Evolutionary conservation across 1,140 invertebrate genomes (phyloP).

Genomic region (Aphis gossypii): DNA sequence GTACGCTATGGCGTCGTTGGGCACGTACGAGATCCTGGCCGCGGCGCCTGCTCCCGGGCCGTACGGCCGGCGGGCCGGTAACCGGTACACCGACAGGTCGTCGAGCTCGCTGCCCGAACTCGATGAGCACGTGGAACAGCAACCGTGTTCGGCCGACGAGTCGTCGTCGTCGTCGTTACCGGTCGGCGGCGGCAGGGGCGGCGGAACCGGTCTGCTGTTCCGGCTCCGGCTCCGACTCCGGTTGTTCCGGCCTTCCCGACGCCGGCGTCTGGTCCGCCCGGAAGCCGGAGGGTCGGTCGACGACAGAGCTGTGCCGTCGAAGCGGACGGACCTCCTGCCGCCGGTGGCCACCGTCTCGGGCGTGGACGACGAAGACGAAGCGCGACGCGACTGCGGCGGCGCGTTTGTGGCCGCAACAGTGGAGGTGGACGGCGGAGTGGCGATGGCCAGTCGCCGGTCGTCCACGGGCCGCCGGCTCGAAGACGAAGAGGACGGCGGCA

Average conservation of each 20-base stretch:
- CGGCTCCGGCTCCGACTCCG: constrained; percentile 19
- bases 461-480: not conserved
- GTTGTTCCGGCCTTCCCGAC: constrained; percentile 17
- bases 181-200: no score
- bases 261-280: not conserved
- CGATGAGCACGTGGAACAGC: constrained; percentile 51
- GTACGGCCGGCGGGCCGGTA: not conserved
- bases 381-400: not conserved
- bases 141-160: not conserved
- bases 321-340: constrained; percentile 13
- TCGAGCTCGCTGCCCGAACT: constrained; percentile 51
- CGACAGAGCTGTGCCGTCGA: constrained; percentile 19
- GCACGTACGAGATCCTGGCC: constrained; percentile 23
- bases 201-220: not conserved
- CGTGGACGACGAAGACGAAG: constrained; percentile 32
- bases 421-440: not conserved
- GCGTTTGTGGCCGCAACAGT: not conserved
- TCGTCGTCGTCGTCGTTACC: not conserved
- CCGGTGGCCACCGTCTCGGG: not conserved
- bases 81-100: constrained; percentile 47
- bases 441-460: not conserved
- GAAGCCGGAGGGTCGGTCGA: not conserved
- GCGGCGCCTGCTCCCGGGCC: not conserved
- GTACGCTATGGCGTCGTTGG: constrained; percentile 54
- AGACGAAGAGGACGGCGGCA: not conserved